phyloP scores from a whole-genome alignment of 2,113 vertebrate genomes.

The Poeciliopsis occidentalis region DNA sequence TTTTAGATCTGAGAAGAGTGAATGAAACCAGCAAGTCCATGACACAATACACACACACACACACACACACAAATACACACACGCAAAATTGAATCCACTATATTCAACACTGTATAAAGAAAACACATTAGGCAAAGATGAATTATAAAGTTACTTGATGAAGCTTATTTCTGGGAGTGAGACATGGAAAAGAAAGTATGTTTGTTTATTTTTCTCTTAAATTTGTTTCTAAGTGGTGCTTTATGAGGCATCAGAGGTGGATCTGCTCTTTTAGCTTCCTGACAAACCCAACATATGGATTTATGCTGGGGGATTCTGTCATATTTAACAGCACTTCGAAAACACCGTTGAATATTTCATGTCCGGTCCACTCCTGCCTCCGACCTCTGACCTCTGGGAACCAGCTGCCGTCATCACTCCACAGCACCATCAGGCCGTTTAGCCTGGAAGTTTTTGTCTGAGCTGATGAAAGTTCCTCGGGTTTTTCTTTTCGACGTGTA shows the following conservation, averaged over 20 bases:
- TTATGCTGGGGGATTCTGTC: slow-evolving; percentile 80
- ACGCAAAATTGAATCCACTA: slow-evolving; percentile 82
- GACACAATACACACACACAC: slow-evolving; percentile 17
- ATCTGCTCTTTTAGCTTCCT: slow-evolving; percentile 62
- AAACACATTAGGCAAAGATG: slow-evolving; percentile 77
- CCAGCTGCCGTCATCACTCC: slow-evolving; percentile 48
- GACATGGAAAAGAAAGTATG: slow-evolving; percentile 77
- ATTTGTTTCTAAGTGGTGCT: slow-evolving; percentile 62
- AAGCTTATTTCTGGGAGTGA: slow-evolving; percentile 69
- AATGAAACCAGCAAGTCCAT: not conserved
- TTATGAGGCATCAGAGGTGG: slow-evolving; percentile 50
- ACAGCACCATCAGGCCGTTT: slow-evolving; percentile 73
- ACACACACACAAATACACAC: slow-evolving; percentile 45
- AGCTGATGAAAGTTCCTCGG: slow-evolving; percentile 53
- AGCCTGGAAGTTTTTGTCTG: slow-evolving; percentile 75
- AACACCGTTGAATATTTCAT: slow-evolving; percentile 80
- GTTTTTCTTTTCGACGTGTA: slow-evolving; percentile 68
- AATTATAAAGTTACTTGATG: slow-evolving; percentile 81
- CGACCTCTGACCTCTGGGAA: not conserved
- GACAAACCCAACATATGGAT: slow-evolving; percentile 88
- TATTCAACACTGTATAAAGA: slow-evolving; percentile 92
- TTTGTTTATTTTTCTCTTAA: slow-evolving; percentile 59
- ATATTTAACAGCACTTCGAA: slow-evolving; percentile 66
- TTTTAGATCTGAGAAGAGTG: slow-evolving; percentile 6
- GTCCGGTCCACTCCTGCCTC: slow-evolving; percentile 68